phyloP scores from a whole-genome alignment of 2,797 vertebrate species.

The Cirrhinus molitorella region DNA sequence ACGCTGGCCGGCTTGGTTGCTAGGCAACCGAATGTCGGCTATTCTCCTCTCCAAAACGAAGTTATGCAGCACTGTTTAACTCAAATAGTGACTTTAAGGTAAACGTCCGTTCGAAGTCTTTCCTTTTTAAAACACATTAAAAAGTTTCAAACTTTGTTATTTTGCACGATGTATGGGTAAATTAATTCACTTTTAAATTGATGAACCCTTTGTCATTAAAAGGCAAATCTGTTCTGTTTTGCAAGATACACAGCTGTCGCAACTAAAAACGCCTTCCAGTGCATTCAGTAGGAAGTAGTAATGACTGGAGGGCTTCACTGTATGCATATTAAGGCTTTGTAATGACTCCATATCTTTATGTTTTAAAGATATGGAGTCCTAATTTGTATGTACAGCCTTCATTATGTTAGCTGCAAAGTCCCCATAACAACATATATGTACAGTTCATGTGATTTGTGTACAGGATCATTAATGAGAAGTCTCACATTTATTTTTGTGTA shows the following conservation, averaged over 20 bases:
- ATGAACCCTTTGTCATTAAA: background rate
- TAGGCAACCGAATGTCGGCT: constrained; percentile 16
- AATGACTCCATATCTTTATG: too few species aligned
- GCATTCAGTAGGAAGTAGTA: constrained; percentile 4
- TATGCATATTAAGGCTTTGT: background rate
- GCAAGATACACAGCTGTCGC: background rate
- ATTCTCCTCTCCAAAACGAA: background rate
- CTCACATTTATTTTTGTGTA: background rate
- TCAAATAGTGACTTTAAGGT: background rate
- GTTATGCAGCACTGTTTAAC: background rate
- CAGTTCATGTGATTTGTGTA: background rate
- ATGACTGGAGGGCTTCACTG: background rate
- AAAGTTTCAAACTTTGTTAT: background rate
- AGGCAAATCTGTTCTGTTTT: background rate
- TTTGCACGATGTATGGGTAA: background rate
- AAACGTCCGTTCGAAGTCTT: background rate
- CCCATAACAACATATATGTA: too few species aligned
- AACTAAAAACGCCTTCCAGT: background rate
- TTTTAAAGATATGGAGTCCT: background rate
- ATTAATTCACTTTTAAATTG: background rate
- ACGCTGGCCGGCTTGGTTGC: constrained; percentile 12
- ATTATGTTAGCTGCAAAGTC: background rate
- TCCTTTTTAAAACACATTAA: too few species aligned
- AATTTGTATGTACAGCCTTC: background rate
- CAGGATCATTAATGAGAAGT: background rate